Evolutionary conservation across 2,888 invertebrate species (phyloP), one percentile per base, ranked within the genome.

Genomic region (Apodemia duryi): DNA sequence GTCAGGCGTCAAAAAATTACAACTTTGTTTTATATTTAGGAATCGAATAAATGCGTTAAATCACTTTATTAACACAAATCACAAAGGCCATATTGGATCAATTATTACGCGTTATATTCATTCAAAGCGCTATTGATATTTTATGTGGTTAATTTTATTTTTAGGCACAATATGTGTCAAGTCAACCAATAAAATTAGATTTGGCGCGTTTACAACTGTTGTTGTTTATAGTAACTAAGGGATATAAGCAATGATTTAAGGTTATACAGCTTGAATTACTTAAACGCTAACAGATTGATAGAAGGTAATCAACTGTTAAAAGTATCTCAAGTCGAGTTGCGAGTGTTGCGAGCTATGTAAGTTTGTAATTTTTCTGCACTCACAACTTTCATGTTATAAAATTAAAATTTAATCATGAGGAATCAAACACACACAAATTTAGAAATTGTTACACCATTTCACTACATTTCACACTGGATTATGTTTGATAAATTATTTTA

Each of bases 141-240:
- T 38, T 38, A 38, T 32, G 38, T 38, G 38, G 38, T 54, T 54
- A 29, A 54, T 54, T 54, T 29, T 32, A 57, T 57, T 57, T 57
- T 32, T 32, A 57, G 32, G 21, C 32, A 29, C 11, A 11, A 57
- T 11, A 28, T 57, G 29, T 57, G 54, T 57, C 54, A 13, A 57
- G 54, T 57, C 54, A 13, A 57, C 28, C 13, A 54, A 43, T 46
- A 62, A 65, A n/a, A 63, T 52, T 41, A 28, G 29, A 28, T 21
- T 51, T 32, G 54, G 54, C 54, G 54, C 54, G 54, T 11, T 11
- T 32, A 57, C 11, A 29, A 1, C 21, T 57, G 54, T 57, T 57
- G 54, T 57, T 57, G 11, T 57, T 29, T 54, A 10, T 43, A 0
- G 46, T 46, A 13, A 21, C 4, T 11, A 46, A 0, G 46, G 13